Evolutionary conservation across 1,140 invertebrate species (phyloP).

Genomic region (Drepana arcuata): DNA sequence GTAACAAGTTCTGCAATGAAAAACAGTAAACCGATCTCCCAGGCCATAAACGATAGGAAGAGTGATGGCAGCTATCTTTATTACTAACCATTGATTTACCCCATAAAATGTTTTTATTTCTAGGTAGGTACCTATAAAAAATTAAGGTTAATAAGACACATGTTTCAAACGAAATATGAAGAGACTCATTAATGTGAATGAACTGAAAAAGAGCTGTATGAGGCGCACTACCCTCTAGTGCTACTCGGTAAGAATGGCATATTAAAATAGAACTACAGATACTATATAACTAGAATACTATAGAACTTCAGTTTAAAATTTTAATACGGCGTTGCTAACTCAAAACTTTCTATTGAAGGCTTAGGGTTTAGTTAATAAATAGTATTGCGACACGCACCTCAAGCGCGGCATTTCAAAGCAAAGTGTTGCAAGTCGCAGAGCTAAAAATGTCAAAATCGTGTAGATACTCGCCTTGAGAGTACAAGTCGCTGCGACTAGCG

Average conservation of each 20-base stretch:
- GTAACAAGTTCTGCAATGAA: constrained; percentile 43
- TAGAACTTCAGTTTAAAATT: constrained; percentile 7
- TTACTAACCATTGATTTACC: background rate
- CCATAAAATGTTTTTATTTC: too few relatives aligned
- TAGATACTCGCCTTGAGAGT: constrained; percentile 32
- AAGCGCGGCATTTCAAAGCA: constrained; percentile 42
- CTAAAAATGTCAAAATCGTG: constrained; percentile 66
- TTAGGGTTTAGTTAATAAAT: constrained; percentile 25
- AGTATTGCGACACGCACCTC: constrained; percentile 31
- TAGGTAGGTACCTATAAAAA: too few relatives aligned
- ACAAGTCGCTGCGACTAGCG: constrained; percentile 3
- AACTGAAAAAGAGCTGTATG: too few relatives aligned
- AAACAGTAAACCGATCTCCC: constrained; percentile 22
- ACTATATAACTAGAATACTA: too few relatives aligned
- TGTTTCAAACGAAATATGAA: too few relatives aligned
- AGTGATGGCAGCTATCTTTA: too few relatives aligned
- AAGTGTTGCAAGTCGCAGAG: constrained; percentile 37
- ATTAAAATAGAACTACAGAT: too few relatives aligned
- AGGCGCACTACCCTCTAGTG: too few relatives aligned
- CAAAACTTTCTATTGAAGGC: constrained; percentile 23
- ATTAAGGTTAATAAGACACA: too few relatives aligned
- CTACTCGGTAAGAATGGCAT: too few relatives aligned
- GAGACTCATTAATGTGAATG: too few relatives aligned
- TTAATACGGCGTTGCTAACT: constrained; percentile 9
- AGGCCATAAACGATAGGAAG: constrained; percentile 21